Evolutionary conservation across 1,140 invertebrate species (phyloP).

Genomic region (Zophobas morio): DNA sequence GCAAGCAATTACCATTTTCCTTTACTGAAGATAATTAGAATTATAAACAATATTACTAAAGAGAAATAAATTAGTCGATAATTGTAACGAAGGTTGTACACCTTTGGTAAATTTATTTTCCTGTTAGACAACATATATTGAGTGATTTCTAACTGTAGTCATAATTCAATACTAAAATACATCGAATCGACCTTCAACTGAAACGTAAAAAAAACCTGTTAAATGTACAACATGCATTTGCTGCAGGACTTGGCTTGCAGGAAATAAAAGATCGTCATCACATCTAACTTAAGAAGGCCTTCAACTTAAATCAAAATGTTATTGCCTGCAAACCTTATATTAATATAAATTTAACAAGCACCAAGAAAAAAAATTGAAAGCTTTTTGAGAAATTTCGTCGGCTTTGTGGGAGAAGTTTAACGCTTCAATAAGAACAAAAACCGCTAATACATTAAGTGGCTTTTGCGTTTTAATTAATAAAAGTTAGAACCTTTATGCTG

Average conservation of each 20-base stretch:
- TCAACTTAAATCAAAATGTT: not conserved
- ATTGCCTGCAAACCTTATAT: too few relatives aligned
- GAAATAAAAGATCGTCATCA: slow-evolving; percentile 17
- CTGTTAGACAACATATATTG: slow-evolving; percentile 16
- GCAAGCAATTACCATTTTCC: too few relatives aligned
- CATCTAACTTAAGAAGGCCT: not conserved
- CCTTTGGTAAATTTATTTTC: slow-evolving; percentile 34
- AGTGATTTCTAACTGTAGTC: slow-evolving; percentile 20
- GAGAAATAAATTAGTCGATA: slow-evolving; percentile 23
- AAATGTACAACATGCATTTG: slow-evolving; percentile 21
- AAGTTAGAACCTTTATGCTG: too few relatives aligned
- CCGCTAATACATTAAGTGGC: too few relatives aligned
- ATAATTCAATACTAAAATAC: slow-evolving; percentile 18
- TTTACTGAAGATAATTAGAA: not conserved
- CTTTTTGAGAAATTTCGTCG: too few relatives aligned
- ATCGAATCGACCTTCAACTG: slow-evolving; percentile 14
- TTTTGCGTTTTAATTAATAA: too few relatives aligned
- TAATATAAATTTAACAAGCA: too few relatives aligned
- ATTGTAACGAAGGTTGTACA: slow-evolving; percentile 29
- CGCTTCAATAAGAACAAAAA: too few relatives aligned
- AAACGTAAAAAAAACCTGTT: slow-evolving; percentile 31
- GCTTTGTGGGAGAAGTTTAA: too few relatives aligned
- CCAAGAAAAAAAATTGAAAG: too few relatives aligned
- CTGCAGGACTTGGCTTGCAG: slow-evolving; percentile 18
- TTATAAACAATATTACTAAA: not conserved